Evolutionary conservation across 2,888 invertebrate species (phyloP), one percentile per base, ranked within the genome.

Genomic region (Heliconius erato): DNA sequence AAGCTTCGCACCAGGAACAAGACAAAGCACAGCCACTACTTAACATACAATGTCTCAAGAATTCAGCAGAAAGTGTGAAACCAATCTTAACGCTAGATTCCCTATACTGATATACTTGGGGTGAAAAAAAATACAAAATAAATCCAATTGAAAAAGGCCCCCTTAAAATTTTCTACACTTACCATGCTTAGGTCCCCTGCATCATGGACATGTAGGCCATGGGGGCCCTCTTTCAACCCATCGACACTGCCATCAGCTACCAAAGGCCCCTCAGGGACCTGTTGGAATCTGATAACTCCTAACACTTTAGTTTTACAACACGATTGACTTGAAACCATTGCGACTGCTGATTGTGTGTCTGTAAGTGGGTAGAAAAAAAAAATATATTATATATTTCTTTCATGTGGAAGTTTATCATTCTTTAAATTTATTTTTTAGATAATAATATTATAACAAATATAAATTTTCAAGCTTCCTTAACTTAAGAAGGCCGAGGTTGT

Each of bases 191-290:
- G 97, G 90, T 99, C 99, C 0, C 99, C 99, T 89, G 98, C 98
- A 91, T 98, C 98, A 88, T 99, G 98, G 63, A 99, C 97, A 89
- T 99, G 99, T 90, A 99, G 98, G 0, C 98, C 98, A 89, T 99
- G 98, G 0, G 79, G 65, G 0, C 96, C 96, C 0, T 92, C 96
- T 0, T 94, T 87, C 72, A 99, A 94, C 0, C 98, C 98, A 93
- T 99, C 98, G 4, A 99, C 94, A 3, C 98, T 98, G 0, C 99
- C 99, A 90, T 99, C 99, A 4, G 98, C 96, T 0, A 99, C 96
- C 2, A 96, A 84, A 79, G 98, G 97, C 0, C 96, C 97, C 0
- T 92, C 90, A 0, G 92, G 89, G 0, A 95, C 92, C 93, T 98
- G 97, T 68, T 97, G 96, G 90, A 99, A 98, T 82, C 99, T 92